A percentile compares a stretch with the other conserved stretches of the same genome.
Evolutionary conservation across 2,888 invertebrate species (phyloP).

Genomic region (Odontothrips loti): DNA sequence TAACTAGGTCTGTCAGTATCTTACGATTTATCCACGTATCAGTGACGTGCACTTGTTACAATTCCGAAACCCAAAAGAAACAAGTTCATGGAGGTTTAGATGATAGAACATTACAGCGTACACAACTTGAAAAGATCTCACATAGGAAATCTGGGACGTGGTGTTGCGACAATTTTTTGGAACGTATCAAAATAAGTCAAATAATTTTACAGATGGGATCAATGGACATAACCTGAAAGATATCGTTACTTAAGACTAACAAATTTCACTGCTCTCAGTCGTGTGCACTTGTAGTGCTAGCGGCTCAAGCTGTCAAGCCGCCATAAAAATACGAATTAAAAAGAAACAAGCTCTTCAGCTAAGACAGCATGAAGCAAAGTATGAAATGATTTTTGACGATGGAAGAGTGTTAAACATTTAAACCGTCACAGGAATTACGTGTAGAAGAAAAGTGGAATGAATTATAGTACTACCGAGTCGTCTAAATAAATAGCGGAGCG

Average conservation of each 20-base stretch:
- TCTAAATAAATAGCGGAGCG: too few relatives aligned
- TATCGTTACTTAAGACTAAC: background rate
- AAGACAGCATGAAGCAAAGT: background rate
- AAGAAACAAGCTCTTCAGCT: background rate
- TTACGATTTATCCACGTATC: too few relatives aligned
- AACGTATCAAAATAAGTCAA: conserved; percentile 12
- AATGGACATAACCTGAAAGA: conserved; percentile 5
- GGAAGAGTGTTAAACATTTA: background rate
- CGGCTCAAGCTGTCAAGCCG: background rate
- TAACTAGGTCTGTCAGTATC: too few relatives aligned
- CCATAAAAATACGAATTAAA: background rate
- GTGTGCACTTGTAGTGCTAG: background rate
- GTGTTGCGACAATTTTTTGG: background rate
- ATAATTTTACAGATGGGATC: background rate
- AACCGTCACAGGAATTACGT: background rate
- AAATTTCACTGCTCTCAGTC: background rate
- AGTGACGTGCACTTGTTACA: too few relatives aligned
- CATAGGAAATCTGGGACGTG: background rate
- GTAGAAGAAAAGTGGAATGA: background rate
- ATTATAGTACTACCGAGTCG: background rate
- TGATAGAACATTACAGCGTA: too few relatives aligned
- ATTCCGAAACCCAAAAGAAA: too few relatives aligned
- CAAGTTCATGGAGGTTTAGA: too few relatives aligned
- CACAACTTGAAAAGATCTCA: background rate
- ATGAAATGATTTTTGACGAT: background rate